Evolutionary conservation across 2,113 vertebrate genomes (phyloP), one percentile per base, ranked within the genome.

Genomic region (Poecile atricapillus): DNA sequence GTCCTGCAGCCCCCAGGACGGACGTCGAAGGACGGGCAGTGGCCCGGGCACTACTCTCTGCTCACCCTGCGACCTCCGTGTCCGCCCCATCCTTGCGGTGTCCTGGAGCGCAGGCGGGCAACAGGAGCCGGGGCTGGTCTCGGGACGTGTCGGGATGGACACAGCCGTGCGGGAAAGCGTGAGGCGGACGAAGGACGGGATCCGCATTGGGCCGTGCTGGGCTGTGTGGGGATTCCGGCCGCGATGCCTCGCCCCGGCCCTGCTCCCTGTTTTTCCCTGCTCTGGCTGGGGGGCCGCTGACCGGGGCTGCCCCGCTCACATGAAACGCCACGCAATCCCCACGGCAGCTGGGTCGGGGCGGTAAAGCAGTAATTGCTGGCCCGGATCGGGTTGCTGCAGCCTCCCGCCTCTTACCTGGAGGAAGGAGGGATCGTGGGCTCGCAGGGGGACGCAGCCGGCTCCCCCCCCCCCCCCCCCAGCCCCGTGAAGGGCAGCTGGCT

Each of bases 291-390:
- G 46, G 63, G 27, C 41, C 46, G 62, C 24, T 25, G 50, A 6
- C 59, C 20, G 53, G 35, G 63, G 47, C 68, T 41, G 78, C 56
- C 21, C 39, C 41, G 4, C 55, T 69, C 30, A 5, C 10, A 2
- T 31, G 19, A 39, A 39, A 39, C 87, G 58, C 67, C 53, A 11
- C 24, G 47, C 55, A 37, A 6, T 83, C 47, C 94, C 87, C 80
- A 39, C 14, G 68, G 96, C 98, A 97, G 97, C 86, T 87, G 97
- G 94, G 85, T 92, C 58, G 33, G 44, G 18, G 93, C 20, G 35
- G 56, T 95, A 89, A 94, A 82, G 90, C 87, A 44, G 65, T 94
- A 97, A 97, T 93, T 97, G 91, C 85, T 80, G 73, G 33, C 75
- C 82, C 80, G 75, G 22, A 82, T 96, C 87, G 62, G 49, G 86